Percentiles rank a stretch among this genome's conserved stretches.
Evolutionary conservation across 2,888 invertebrate genomes (phyloP).

Genomic region (Pelosia muscerda): DNA sequence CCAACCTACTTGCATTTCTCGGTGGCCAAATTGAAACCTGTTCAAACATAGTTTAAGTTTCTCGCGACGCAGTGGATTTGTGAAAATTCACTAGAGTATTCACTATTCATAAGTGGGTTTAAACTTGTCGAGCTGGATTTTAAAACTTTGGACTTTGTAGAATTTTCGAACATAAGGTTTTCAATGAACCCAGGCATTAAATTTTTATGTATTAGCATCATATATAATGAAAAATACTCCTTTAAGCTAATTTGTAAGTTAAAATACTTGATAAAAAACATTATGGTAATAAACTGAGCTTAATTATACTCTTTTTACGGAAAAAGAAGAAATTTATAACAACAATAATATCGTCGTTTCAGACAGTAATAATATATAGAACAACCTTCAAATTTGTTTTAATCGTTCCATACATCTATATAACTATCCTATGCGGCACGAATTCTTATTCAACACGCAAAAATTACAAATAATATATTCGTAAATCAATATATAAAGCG

Average conservation of each 20-base stretch:
- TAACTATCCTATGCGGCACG: neutral
- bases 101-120: conserved; percentile 57
- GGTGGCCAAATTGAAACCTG: conserved; percentile 48
- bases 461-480: neutral
- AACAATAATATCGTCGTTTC: neutral
- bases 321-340: neutral
- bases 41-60: conserved; percentile 54
- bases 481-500: neutral
- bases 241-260: neutral
- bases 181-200: neutral
- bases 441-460: neutral
- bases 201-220: too few relatives aligned
- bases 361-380: neutral
- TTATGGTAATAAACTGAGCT: neutral
- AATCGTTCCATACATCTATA: neutral
- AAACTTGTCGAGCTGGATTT: conserved; percentile 57
- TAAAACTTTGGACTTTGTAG: conserved; percentile 46
- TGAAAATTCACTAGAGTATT: conserved; percentile 54
- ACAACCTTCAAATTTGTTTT: neutral
- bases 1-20: conserved; percentile 42
- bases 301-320: neutral
- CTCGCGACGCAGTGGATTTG: conserved; percentile 49
- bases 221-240: neutral
- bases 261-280: neutral
- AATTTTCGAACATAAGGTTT: conserved; percentile 33